These are phyloP conservation scores for Sebastes wilsoni DNA, from an alignment of 2,797 vertebrate genomes.

Conservation along the genomic window DNA sequence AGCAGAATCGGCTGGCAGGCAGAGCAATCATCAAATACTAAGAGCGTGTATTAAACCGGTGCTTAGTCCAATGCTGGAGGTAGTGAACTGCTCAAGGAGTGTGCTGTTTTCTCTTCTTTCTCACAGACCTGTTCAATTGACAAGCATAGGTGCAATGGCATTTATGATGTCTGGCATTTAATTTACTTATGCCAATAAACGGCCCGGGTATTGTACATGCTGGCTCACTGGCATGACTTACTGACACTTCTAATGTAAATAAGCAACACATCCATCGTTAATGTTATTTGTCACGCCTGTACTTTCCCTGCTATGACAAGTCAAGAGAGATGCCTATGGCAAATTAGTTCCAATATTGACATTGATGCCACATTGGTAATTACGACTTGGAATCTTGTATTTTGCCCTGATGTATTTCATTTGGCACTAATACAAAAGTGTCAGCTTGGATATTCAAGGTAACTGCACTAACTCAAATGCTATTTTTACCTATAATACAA, in stretches of 20 bases:
- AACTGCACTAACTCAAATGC: background rate
- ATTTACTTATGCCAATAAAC: background rate
- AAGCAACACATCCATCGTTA: background rate
- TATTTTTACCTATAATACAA: background rate
- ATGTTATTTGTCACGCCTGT: background rate
- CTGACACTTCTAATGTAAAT: background rate
- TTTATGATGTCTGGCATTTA: background rate
- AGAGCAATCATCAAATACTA: conserved; percentile 9
- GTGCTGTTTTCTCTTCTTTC: background rate
- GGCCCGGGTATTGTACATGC: background rate
- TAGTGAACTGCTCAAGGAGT: background rate
- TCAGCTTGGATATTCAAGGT: background rate
- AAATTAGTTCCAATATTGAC: background rate
- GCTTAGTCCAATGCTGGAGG: background rate
- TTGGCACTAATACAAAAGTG: background rate
- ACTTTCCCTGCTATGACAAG: background rate
- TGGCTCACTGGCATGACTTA: background rate
- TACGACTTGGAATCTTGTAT: background rate
- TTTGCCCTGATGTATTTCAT: background rate
- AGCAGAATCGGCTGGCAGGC: background rate
- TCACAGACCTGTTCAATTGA: background rate
- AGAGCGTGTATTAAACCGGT: background rate
- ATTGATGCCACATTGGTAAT: background rate
- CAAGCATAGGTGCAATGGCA: background rate
- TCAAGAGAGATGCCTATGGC: background rate